These are phyloP conservation scores for Cataglyphis livida DNA, from an alignment of 2,888 invertebrate species.

Conservation along the genomic window DNA sequence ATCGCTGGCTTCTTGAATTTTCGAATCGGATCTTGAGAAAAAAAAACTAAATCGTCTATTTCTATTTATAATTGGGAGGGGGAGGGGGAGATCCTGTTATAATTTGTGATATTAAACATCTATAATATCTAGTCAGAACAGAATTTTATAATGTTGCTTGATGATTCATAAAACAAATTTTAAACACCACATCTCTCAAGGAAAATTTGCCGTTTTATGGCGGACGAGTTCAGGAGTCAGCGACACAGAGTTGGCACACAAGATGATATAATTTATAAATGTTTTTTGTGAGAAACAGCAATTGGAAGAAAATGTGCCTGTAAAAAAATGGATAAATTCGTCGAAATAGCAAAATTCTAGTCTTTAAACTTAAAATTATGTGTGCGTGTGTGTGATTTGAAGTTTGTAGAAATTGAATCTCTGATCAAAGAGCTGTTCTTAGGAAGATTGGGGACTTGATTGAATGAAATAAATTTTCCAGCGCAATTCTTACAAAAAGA, in stretches of 20 bases:
- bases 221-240: background rate
- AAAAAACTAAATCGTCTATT: background rate
- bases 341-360: background rate
- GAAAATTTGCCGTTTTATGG: conserved; percentile 14
- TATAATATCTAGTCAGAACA: conserved; percentile 63
- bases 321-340: background rate
- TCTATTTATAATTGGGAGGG: background rate
- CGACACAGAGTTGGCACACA: background rate
- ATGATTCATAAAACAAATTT: background rate
- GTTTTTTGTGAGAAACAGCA: background rate
- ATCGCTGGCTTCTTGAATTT: background rate
- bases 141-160: conserved; percentile 46
- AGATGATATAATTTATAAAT: conserved; percentile 3
- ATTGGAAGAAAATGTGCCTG: background rate
- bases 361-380: background rate
- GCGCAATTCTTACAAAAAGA: background rate
- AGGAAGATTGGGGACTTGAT: background rate
- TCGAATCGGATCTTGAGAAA: background rate
- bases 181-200: background rate
- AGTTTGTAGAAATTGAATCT: background rate
- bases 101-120: background rate
- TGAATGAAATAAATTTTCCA: background rate
- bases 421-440: background rate
- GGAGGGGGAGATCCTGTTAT: background rate
- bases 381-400: no score